phyloP scores from a whole-genome alignment of 1,140 invertebrate species.

The Drosophila leontia region DNA sequence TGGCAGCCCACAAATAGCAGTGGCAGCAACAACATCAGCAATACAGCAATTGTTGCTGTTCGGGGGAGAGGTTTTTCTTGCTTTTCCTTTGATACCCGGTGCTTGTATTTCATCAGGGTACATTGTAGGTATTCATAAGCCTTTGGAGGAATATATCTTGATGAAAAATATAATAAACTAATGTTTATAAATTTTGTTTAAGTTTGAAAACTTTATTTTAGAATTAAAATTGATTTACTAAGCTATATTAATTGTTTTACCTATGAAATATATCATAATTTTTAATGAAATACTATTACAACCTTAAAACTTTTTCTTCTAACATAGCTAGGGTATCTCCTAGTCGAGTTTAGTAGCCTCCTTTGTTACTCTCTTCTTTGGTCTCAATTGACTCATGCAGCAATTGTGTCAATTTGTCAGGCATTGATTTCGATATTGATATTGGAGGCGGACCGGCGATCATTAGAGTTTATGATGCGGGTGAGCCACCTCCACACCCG shows the following conservation, averaged over 20 bases:
- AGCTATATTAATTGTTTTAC: too few species aligned
- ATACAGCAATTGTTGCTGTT: conserved; percentile 25
- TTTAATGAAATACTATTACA: not conserved
- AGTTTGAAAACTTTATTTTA: too few species aligned
- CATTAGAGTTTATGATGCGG: conserved; percentile 76
- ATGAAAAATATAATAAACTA: not conserved
- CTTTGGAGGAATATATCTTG: not conserved
- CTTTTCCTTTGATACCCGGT: conserved; percentile 9
- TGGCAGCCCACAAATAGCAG: conserved; percentile 45
- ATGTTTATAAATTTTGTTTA: too few species aligned
- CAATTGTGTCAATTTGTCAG: conserved; percentile 83
- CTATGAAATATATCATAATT: not conserved
- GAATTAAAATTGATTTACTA: too few species aligned
- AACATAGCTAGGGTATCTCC: not conserved
- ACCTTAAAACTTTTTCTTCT: not conserved
- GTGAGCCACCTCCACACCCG: conserved; percentile 29
- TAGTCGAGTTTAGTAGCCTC: not conserved
- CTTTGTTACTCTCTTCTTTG: conserved; percentile 18
- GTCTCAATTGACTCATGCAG: conserved; percentile 77
- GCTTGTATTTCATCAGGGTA: not conserved
- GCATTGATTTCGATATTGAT: conserved; percentile 72
- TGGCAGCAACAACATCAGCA: conserved; percentile 36
- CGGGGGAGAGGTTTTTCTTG: conserved; percentile 17
- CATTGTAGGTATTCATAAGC: not conserved
- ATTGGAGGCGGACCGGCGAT: conserved; percentile 62